A percentile compares a stretch with the other conserved stretches of the same genome.
phyloP scores from a whole-genome alignment of 2,113 vertebrate species.

The Clupea harengus region DNA sequence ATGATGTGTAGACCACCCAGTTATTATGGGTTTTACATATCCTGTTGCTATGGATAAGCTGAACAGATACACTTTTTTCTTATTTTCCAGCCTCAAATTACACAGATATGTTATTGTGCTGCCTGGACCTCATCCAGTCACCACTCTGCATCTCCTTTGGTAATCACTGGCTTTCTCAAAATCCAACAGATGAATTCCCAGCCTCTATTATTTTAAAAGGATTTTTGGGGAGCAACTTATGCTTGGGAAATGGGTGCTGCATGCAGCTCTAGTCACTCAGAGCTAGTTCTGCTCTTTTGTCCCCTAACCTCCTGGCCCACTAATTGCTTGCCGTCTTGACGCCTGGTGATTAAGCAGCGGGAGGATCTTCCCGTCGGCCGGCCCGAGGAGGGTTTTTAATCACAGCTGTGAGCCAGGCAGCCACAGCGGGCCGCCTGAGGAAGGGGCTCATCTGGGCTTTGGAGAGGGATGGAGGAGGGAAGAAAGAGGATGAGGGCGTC shows the following conservation, averaged over 20 bases:
- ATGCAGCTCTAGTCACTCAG: not conserved
- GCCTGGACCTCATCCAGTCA: too few species aligned
- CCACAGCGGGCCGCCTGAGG: not conserved
- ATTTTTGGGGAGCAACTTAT: too few species aligned
- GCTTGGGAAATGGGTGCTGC: not conserved
- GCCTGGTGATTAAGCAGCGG: constrained; percentile 5
- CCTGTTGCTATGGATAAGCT: too few species aligned
- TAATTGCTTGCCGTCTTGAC: not conserved
- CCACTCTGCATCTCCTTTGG: too few species aligned
- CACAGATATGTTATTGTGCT: too few species aligned
- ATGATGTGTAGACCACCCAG: too few species aligned
- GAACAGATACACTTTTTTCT: not conserved
- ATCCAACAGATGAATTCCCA: too few species aligned
- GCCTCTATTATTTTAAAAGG: too few species aligned
- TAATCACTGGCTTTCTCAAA: too few species aligned
- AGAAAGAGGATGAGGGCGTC: not conserved
- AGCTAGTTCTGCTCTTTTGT: not conserved
- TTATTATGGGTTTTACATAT: too few species aligned
- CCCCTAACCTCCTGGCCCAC: not conserved
- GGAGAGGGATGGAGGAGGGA: not conserved
- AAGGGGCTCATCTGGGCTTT: not conserved
- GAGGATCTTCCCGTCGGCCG: constrained; percentile 1
- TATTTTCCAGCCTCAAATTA: not conserved
- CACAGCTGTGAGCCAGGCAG: constrained; percentile 9
- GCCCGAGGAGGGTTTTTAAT: not conserved